phyloP scores from a whole-genome alignment of 37 sponge, comb jelly and placozoan species.

The Spongia lamella region DNA sequence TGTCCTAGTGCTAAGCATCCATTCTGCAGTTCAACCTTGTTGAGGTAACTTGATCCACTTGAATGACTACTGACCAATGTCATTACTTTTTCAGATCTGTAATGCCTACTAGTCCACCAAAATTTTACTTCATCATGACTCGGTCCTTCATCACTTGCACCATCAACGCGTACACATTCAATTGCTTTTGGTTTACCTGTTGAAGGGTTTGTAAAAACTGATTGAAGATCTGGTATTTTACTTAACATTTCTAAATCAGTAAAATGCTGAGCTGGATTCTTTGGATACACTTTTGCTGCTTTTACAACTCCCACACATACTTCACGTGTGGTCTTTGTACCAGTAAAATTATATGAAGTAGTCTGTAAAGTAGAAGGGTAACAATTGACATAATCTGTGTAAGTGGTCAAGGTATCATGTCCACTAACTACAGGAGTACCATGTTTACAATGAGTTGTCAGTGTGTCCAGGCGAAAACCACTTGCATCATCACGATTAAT shows the following conservation, averaged over 20 bases:
- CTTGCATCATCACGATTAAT: constrained; percentile 18
- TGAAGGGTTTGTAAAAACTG: constrained; percentile 10
- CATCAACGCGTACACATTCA: constrained; percentile 35
- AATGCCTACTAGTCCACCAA: neutral
- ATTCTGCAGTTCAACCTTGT: constrained; percentile 18
- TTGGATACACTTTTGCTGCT: neutral
- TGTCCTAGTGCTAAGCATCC: constrained; percentile 12
- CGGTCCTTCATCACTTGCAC: constrained; percentile 32
- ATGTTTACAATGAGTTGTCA: constrained; percentile 9
- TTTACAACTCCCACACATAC: neutral
- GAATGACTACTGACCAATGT: constrained; percentile 11
- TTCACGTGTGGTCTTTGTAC: neutral
- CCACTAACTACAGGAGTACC: neutral
- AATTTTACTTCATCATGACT: constrained; percentile 8
- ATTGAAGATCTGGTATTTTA: neutral
- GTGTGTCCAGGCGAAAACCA: constrained; percentile 17
- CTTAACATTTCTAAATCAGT: constrained; percentile 10
- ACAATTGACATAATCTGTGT: constrained; percentile 6
- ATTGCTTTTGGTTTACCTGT: constrained; percentile 9
- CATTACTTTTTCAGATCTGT: constrained; percentile 3
- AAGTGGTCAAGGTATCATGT: neutral
- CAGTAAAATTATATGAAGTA: neutral
- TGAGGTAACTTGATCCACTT: constrained; percentile 9
- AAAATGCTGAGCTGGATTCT: constrained; percentile 1
- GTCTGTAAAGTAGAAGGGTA: constrained; percentile 10